Evolutionary conservation across 1,140 invertebrate species (phyloP), one percentile per base, ranked within the genome.

Genomic region (Palaemon carinicauda): DNA sequence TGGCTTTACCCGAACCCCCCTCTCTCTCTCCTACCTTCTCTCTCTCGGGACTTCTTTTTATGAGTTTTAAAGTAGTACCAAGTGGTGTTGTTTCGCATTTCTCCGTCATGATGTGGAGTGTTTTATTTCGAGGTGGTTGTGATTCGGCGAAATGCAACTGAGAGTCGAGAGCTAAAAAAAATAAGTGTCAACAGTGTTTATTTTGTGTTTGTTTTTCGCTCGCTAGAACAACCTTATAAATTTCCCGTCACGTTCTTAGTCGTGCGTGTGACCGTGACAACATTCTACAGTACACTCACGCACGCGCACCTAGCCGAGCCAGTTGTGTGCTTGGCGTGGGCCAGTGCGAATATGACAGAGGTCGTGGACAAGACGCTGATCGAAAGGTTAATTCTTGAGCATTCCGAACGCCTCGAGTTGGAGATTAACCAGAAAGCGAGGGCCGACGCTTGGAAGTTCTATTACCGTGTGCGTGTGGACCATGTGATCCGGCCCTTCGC

Each of bases 351-450:
- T 87, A 89, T 88, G 89, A 89, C 87, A 89, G 89, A 89, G 79
- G 89, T 89, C 71, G 89, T 89, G 79, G 89, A 89, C 79, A 89
- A 89, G 82, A 88, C 89, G 69, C 82, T 89, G 51, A 89, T 89
- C 31, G 89, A 89, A 86, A 87, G 89, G 65, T 83, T 89, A 75
- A 89, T 89, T 75, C 56, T 89, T 82, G 89, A 89, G 73, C 89
- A 89, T 86, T 89, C 89, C 71, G 89, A 89, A 54, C 86, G 89
- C 24, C 82, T 89, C 31, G 89, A 89, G 79, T 80, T 89, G 65
- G 89, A 89, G 79, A 89, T 89, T 17, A 89, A 89, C 79, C 86
- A 89, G 78, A 89, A 89, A 79, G 87, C 87, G 51, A 71, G 89
- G 51, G 88, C 88, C 12, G 88, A 89, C 80, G 88, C 87, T 65